Base-by-base conservation (phyloP, 2,113 vertebrate genomes). In the Murina feae region DNA sequence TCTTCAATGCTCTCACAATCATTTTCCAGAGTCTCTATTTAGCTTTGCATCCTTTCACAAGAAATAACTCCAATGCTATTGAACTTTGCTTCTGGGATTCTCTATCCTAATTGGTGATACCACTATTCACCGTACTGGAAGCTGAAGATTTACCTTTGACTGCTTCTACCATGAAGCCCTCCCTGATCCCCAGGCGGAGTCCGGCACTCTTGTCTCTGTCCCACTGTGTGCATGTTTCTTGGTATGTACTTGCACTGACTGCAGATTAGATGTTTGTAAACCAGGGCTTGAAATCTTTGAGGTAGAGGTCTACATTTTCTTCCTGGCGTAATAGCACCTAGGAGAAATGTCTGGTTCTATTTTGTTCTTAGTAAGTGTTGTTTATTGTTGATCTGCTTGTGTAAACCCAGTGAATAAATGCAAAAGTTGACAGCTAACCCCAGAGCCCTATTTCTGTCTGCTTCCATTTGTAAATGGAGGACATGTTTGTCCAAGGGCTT, bases 331-430 rank as follows among this genome's bases (percentile, higher is more conserved):
- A 82, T 1, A 49, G 25, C 35, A 63, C 9, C 9, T 32, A 65
- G 20, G 23, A 86, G 55, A 80, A 80, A 71, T 91, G 47, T 42
- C 16, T 78, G 30, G 8, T 85, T 88, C 32, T 94, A 18, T 78
- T 92, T 49, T 92, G 30, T 86, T 92, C 51, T 96, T 8, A 82
- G 18, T 81, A 88, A 94, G 6, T 85, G 35, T 60, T 95, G 44
- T 37, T 89, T 83, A 3, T 80, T 93, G 37, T 79, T 89, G 60
- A 75, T 74, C 14, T 37, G 75, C 72, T 47, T 79, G 32, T 30
- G 16, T 69, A 76, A 51, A 30, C 10, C 51, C 23, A 42, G 44
- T 84, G 60, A 88, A 1, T 85, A 90, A 82, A 47, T 66, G 23
- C 47, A 90, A 30, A 80, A 86, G 23, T 78, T 89, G 58, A 92